phyloP scores from a whole-genome alignment of 1,140 invertebrate species.

The Drosophila azteca region DNA sequence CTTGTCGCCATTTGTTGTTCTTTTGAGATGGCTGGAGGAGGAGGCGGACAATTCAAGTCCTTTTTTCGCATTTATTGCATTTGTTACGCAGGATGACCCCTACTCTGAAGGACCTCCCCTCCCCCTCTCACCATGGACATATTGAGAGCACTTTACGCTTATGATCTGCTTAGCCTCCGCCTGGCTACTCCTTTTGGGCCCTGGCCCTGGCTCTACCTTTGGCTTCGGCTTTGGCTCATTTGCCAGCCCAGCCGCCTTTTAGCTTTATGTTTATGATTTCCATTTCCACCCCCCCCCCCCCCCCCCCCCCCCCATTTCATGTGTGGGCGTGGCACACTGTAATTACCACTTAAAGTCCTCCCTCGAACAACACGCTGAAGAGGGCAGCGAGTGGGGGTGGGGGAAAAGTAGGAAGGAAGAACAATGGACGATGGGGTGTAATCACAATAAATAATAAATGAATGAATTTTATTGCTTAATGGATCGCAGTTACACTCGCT shows the following conservation, averaged over 20 bases:
- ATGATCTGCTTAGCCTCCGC: conserved; percentile 63
- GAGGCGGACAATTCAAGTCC: conserved; percentile 20
- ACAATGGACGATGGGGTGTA: conserved; percentile 69
- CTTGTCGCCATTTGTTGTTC: conserved; percentile 70
- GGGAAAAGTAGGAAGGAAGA: conserved; percentile 40
- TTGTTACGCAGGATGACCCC: conserved; percentile 65
- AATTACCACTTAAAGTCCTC: conserved; percentile 75
- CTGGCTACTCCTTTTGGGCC: background rate
- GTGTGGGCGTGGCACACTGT: conserved; percentile 67
- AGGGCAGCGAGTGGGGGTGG: background rate
- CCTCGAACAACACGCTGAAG: conserved; percentile 34
- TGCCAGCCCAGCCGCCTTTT: conserved; percentile 55
- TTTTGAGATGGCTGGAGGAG: too few species aligned
- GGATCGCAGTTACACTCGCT: conserved; percentile 77
- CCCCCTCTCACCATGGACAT: background rate
- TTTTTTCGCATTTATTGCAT: conserved; percentile 78
- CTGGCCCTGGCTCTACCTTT: background rate
- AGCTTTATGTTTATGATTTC: conserved; percentile 81
- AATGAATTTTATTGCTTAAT: conserved; percentile 82
- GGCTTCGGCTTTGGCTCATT: conserved; percentile 62
- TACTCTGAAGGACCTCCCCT: background rate
- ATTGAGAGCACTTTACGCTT: conserved; percentile 67
- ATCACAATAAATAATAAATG: conserved; percentile 83
- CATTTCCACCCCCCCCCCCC: too few species aligned
- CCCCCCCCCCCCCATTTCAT: conserved; percentile 50